Base-by-base conservation (phyloP, 2,797 vertebrate genomes). In the Varecia variegata region DNA sequence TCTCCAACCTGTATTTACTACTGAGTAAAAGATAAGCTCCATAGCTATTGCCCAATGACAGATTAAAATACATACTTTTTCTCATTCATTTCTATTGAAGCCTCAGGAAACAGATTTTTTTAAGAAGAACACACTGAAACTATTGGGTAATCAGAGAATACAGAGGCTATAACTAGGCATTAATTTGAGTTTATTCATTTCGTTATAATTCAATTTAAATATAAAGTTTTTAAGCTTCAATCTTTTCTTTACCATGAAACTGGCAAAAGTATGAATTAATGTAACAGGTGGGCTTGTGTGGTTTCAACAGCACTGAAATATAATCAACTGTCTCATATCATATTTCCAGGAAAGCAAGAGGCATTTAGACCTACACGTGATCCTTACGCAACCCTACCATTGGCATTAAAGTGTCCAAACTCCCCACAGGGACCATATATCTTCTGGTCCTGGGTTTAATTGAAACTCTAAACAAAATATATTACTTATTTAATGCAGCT, bases 401-500 rank as follows among this genome's bases (percentile, higher is more conserved):
- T 98, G 98, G 98, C 98, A 98, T 97, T 97, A 97, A 98, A 98
- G 97, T 93, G 76, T 97, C 98, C 97, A 96, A 93, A 95, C 90
- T 98, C 97, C 98, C 98, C 98, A 21, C 32, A 92, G 97, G 97
- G 92, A 94, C 96, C 94, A 98, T 98, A 98, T 98, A 98, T 98
- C 98, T 98, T 98, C 96, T 98, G 98, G 98, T 97, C 96, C 70
- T 84, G 94, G 81, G 70, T 98, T 98, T 98, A 99, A 98, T 98
- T 98, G 98, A 98, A 98, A 98, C 97, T 98, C 98, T 98, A 98
- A 98, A 98, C 96, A 98, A 98, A 99, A 99, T 98, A 98, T 98
- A 99, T 98, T 98, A 97, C 98, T 98, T 97, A 98, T 97, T 98
- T 98, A 98, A 98, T 98, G 95, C 88, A 98, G 96, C 92, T 97